phyloP scores from a whole-genome alignment of 2,113 vertebrate species.

The Neogobius melanostomus region DNA sequence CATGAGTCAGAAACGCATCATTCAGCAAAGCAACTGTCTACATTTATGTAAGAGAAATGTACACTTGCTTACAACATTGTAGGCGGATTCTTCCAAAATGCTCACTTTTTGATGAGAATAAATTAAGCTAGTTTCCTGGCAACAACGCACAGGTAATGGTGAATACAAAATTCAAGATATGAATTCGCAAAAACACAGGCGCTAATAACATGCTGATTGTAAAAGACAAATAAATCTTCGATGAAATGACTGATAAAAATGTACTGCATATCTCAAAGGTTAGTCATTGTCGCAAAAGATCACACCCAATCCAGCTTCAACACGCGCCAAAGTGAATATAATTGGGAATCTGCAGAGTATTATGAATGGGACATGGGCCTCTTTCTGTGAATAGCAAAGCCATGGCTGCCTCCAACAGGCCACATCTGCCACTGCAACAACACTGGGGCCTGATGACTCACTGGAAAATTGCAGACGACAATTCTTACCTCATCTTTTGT shows the following conservation, averaged over 20 bases:
- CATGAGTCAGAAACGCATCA: background rate
- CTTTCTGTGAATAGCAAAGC: background rate
- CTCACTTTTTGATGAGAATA: background rate
- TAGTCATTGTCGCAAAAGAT: too few relatives aligned
- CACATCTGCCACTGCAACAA: constrained; percentile 36
- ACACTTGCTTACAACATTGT: too few relatives aligned
- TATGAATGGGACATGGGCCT: background rate
- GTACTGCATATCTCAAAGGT: too few relatives aligned
- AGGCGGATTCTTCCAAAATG: background rate
- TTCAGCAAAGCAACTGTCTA: background rate
- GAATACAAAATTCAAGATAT: background rate
- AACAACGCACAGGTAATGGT: constrained; percentile 15
- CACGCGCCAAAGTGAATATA: background rate
- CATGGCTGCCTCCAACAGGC: constrained; percentile 60
- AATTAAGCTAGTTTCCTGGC: constrained; percentile 22
- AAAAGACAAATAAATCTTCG: too few relatives aligned
- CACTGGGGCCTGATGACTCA: constrained; percentile 32
- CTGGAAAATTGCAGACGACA: background rate
- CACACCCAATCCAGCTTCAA: background rate
- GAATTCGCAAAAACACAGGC: too few relatives aligned
- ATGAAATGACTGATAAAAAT: too few relatives aligned
- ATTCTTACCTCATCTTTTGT: constrained; percentile 13
- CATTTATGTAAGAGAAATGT: background rate
- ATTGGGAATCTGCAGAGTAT: background rate
- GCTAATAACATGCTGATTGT: too few relatives aligned